These are phyloP conservation scores for Sclerodermus sp. DNA, from an alignment of 2,888 invertebrate species.

Conservation along the genomic window DNA sequence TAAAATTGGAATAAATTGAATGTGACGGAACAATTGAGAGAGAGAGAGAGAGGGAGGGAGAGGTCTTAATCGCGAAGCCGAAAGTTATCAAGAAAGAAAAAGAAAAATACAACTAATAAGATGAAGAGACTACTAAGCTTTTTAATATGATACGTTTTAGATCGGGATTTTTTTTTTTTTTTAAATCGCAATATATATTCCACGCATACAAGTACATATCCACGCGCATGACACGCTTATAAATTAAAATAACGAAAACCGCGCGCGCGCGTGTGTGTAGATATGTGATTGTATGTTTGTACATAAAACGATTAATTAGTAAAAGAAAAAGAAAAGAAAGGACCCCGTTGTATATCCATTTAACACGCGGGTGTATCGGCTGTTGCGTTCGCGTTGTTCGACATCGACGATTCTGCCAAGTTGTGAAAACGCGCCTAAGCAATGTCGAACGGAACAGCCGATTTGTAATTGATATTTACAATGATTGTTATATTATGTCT, in stretches of 20 bases:
- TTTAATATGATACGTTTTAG: no score
- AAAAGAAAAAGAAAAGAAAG: no score
- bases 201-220: constrained; percentile 19
- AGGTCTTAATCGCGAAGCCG: no score
- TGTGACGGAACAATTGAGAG: no score
- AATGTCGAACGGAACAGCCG: constrained; percentile 36
- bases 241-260: background rate
- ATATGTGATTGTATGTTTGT: constrained; percentile 23
- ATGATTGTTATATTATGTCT: constrained; percentile 45
- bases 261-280: background rate
- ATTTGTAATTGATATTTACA: constrained; percentile 44
- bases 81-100: no score
- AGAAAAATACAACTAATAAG: no score
- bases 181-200: background rate
- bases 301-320: constrained; percentile 39
- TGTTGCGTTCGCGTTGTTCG: constrained; percentile 35
- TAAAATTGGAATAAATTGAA: no score
- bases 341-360: constrained; percentile 38
- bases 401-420: constrained; percentile 11
- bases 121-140: no score
- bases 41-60: no score
- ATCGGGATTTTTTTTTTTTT: constrained; percentile 7
- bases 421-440: constrained; percentile 14
- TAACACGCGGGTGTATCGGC: constrained; percentile 35
- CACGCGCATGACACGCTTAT: background rate